These are phyloP conservation scores for Papilio demoleus DNA, from an alignment of 2,888 invertebrate species.

Conservation along the genomic window DNA sequence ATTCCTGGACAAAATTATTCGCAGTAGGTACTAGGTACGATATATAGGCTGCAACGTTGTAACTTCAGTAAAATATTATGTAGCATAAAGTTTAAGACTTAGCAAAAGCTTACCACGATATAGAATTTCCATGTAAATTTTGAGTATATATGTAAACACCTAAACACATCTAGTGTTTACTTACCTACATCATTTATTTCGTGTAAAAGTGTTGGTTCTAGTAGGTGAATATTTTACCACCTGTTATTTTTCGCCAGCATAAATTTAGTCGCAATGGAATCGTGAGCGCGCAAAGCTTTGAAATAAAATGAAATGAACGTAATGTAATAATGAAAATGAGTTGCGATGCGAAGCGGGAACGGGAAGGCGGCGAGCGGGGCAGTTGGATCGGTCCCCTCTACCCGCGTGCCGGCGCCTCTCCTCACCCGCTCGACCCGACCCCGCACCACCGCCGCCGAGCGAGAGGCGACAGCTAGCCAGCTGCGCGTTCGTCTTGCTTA, in stretches of 20 bases:
- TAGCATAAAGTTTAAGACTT: neutral
- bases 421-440: conserved; percentile 46
- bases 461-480: conserved; percentile 75
- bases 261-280: conserved; percentile 46
- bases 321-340: conserved; percentile 71
- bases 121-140: neutral
- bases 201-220: too few relatives aligned
- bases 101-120: neutral
- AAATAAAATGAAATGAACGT: conserved; percentile 74
- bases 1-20: neutral
- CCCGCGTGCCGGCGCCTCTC: conserved; percentile 58
- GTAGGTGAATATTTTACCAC: conserved; percentile 31
- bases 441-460: conserved; percentile 64
- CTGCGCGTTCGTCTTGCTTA: conserved; percentile 66
- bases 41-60: too few relatives aligned
- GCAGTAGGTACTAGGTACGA: neutral
- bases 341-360: conserved; percentile 72
- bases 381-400: conserved; percentile 51
- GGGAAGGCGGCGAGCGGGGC: conserved; percentile 56
- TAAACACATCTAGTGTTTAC: neutral
- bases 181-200: too few relatives aligned
- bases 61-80: too few relatives aligned
- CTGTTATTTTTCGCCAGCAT: conserved; percentile 45
- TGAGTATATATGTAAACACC: neutral
- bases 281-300: conserved; percentile 53